Evolutionary conservation across 2,797 vertebrate genomes (phyloP).

Genomic region (Eulemur mongoz): DNA sequence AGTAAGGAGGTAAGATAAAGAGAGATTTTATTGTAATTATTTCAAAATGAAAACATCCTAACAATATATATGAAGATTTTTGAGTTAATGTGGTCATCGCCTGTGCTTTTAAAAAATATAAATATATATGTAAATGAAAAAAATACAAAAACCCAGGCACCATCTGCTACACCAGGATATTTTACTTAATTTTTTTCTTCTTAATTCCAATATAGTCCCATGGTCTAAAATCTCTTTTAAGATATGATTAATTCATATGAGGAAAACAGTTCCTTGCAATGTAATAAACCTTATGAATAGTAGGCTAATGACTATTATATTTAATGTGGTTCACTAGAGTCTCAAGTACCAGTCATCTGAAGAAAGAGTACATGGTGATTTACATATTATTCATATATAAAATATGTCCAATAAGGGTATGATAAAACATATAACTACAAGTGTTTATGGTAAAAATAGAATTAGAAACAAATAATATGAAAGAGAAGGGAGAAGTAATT

Average conservation of each 20-base stretch:
- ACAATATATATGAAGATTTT: background rate
- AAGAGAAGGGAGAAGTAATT: background rate
- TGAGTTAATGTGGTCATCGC: background rate
- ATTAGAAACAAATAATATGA: background rate
- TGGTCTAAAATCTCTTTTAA: background rate
- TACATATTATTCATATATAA: background rate
- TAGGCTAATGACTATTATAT: background rate
- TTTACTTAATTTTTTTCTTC: background rate
- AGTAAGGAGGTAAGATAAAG: constrained; percentile 19
- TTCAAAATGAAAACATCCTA: background rate
- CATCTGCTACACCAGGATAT: background rate
- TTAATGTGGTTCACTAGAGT: background rate
- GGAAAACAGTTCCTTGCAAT: background rate
- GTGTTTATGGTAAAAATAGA: background rate
- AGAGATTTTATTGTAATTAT: background rate
- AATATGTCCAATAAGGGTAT: background rate
- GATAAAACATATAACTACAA: background rate
- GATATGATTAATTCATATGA: background rate
- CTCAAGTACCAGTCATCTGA: background rate
- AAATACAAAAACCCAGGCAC: background rate
- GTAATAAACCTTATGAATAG: background rate
- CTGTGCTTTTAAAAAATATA: background rate
- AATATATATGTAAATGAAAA: background rate
- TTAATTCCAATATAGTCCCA: background rate
- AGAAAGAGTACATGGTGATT: background rate